A percentile compares a stretch with the other conserved stretches of the same genome.
Conservation (phyloP, 35 echinoderm and acorn worm genomes). For the Strongylocentrotus purpuratus region DNA sequence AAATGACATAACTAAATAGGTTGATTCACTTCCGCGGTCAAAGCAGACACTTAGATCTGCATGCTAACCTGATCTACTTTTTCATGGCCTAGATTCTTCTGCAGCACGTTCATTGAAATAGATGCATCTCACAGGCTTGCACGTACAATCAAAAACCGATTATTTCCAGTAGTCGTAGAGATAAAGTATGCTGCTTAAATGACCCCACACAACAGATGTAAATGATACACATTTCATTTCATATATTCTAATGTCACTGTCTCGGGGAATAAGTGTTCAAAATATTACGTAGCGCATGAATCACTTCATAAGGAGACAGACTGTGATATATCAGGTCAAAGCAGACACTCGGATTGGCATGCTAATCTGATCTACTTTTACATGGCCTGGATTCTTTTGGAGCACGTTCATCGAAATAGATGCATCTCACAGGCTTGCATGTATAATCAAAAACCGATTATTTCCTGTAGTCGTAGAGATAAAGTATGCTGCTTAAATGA, state of each 20-base stretch:
- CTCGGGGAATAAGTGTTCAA: neutral
- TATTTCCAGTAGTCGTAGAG: neutral
- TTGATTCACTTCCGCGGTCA: too few species aligned
- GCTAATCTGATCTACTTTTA: neutral
- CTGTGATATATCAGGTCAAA: too few species aligned
- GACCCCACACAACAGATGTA: neutral
- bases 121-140: neutral
- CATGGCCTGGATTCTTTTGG: neutral
- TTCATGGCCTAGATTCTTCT: neutral
- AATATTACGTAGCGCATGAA: too few species aligned
- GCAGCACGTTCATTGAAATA: neutral
- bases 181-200: neutral
- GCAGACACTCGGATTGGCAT: neutral
- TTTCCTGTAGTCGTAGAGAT: neutral
- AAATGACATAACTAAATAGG: too few species aligned
- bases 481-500: neutral
- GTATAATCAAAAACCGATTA: neutral
- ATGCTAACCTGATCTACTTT: neutral
- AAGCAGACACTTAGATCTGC: neutral
- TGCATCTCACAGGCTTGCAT: neutral
- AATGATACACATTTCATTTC: neutral
- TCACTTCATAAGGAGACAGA: too few species aligned
- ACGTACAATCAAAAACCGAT: neutral
- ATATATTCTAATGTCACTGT: neutral
- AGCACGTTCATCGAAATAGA: neutral